Conservation (phyloP, 2,113 vertebrate species). For the Mormyrus lacerda region DNA sequence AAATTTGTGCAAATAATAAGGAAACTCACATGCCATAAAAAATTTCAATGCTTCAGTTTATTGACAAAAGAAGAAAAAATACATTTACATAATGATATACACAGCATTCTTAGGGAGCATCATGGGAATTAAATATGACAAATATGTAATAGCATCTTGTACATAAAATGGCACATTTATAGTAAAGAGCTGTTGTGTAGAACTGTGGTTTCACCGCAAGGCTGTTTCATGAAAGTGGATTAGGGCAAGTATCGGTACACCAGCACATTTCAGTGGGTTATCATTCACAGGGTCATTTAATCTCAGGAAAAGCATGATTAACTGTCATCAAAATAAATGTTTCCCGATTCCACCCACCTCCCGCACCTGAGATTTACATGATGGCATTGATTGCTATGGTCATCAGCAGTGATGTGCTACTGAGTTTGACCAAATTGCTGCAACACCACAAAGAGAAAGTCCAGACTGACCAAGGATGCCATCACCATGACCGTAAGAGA, state of each 20-base stretch:
- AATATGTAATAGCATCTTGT: slow-evolving; percentile 26
- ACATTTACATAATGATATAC: slow-evolving; percentile 32
- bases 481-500: neutral
- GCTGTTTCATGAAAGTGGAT: neutral
- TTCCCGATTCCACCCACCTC: neutral
- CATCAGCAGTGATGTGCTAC: neutral
- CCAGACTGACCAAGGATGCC: neutral
- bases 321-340: neutral
- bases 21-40: slow-evolving; percentile 9
- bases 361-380: slow-evolving; percentile 41
- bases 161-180: slow-evolving; percentile 48
- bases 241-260: neutral
- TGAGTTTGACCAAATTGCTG: neutral
- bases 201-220: neutral
- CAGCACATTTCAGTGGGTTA: slow-evolving; percentile 1
- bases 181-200: neutral
- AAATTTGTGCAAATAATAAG: slow-evolving; percentile 17
- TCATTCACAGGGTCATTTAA: slow-evolving; percentile 25
- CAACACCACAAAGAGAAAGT: neutral
- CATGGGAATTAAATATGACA: slow-evolving; percentile 27
- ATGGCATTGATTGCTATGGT: slow-evolving; percentile 1
- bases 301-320: slow-evolving; percentile 1
- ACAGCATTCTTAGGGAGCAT: slow-evolving; percentile 27
- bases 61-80: slow-evolving; percentile 44
- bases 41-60: slow-evolving; percentile 43